Evolutionary conservation across 2,113 vertebrate species (phyloP).

Genomic region (Ornithorhynchus anatinus): DNA sequence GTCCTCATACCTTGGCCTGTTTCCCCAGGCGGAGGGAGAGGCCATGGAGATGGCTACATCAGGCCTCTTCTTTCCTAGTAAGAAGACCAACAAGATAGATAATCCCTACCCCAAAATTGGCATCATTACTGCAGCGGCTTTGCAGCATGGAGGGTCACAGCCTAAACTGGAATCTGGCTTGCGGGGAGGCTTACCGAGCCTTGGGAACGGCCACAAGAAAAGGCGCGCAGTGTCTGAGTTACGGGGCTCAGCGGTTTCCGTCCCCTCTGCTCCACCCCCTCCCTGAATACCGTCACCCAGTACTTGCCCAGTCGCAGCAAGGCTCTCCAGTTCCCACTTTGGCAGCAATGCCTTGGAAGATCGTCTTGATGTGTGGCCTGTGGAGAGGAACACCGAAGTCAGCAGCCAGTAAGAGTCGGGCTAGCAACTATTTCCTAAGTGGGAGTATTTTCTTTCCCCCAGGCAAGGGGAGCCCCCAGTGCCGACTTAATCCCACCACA

Average conservation of each 20-base stretch:
- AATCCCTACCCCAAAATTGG: too few relatives aligned
- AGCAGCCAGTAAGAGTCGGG: conserved; percentile 1
- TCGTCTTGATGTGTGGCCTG: conserved; percentile 95
- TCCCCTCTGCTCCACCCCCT: fast-evolving
- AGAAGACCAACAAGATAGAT: too few relatives aligned
- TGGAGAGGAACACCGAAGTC: neutral
- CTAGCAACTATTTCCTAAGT: neutral
- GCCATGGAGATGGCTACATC: too few relatives aligned
- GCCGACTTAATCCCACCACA: conserved; percentile 27
- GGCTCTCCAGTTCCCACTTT: conserved; percentile 95
- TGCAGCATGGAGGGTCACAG: too few relatives aligned
- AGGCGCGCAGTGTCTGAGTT: fast-evolving
- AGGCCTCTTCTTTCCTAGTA: too few relatives aligned
- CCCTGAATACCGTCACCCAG: neutral
- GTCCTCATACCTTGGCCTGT: too few relatives aligned
- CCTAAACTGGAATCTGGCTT: too few relatives aligned
- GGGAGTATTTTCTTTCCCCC: conserved; percentile 21
- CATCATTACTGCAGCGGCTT: too few relatives aligned
- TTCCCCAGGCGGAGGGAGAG: too few relatives aligned
- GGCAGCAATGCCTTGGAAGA: conserved; percentile 95
- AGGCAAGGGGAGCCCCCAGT: conserved; percentile 40
- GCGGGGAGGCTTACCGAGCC: neutral
- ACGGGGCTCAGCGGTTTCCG: too few relatives aligned
- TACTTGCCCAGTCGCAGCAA: conserved; percentile 96
- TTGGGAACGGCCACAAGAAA: neutral